Base-by-base conservation (phyloP, 2,797 vertebrate genomes). In the Hirundo rustica region DNA sequence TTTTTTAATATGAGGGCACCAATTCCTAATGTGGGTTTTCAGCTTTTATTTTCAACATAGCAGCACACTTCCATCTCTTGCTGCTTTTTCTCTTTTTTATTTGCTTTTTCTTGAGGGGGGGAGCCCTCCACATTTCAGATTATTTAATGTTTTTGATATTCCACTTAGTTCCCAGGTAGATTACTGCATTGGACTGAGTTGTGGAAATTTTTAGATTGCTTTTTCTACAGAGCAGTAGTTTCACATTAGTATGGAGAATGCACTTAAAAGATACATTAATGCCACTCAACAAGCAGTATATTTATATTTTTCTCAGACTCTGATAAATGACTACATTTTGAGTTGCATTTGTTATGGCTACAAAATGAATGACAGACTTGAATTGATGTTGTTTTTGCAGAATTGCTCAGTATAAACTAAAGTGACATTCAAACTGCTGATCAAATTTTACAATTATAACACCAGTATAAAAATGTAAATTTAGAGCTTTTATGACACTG, bases 341-440 rank as follows among this genome's bases (percentile, higher is more conserved):
- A 91, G 58, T 92, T 95, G 47, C 67, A 14, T 93, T 96, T 96
- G 57, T 90, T 95, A 90, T 27, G 62, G 54, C 25, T 77, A 51
- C 42, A 48, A 53, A 93, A 92, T 93, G 91, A 96, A 91, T 93
- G 95, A 93, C 88, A 93, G 88, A 34, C 76, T 85, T 95, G 76
- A 96, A 92, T 1, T 32, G 51, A 84, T 92, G 73, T 88, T 96
- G 68, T 93, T 94, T 94, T 90, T 89, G 20, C 58, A 51, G 70
- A 96, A 94, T 90, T 81, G 75, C 80, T 94, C 55, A 60, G 57
- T 86, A 87, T 93, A 95, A 96, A 94, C 87, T 86, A 17, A 96
- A 97, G 60, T 89, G 96, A 88, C 92, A 96, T 85, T 92, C 92
- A 94, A 95, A 96, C 73, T 89, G 87, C 83, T 90, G 90, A 92